Evolutionary conservation across 2,113 vertebrate species (phyloP).

Genomic region (Colaptes auratus): DNA sequence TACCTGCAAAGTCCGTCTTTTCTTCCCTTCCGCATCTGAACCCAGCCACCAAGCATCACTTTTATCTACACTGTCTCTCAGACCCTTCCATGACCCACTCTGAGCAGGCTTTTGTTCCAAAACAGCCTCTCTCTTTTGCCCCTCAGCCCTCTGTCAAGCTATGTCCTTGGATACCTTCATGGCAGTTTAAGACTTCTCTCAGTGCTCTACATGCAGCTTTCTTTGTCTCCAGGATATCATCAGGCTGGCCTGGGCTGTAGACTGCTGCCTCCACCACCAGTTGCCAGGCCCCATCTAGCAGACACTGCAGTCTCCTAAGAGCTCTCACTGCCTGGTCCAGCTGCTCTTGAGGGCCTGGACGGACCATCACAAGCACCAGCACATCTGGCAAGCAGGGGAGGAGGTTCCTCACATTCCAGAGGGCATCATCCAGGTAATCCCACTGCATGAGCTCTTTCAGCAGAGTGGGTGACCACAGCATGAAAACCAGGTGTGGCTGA

Average conservation of each 20-base stretch:
- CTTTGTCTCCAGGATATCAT: background rate
- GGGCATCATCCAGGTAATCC: slow-evolving; percentile 9
- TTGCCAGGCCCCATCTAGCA: slow-evolving; percentile 5
- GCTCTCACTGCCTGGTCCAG: background rate
- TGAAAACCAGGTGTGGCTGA: background rate
- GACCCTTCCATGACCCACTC: background rate
- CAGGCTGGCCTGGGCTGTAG: slow-evolving; percentile 23
- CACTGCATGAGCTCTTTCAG: background rate
- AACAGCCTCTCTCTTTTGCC: background rate
- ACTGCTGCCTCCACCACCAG: background rate
- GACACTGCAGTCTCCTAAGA: background rate
- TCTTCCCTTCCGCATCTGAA: background rate
- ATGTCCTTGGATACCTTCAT: background rate
- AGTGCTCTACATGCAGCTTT: slow-evolving; percentile 33
- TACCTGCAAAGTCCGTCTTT: background rate
- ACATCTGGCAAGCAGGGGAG: background rate
- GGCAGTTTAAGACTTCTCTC: slow-evolving; percentile 25
- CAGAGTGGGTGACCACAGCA: background rate
- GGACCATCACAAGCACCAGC: slow-evolving; percentile 35
- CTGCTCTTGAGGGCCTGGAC: background rate
- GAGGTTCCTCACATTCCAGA: background rate
- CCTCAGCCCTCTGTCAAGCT: background rate
- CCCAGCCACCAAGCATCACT: background rate
- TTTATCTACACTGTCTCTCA: rapidly evolving
- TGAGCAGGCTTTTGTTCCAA: background rate